phyloP scores from a whole-genome alignment of 1,140 invertebrate species.

The Cydia splendana region DNA sequence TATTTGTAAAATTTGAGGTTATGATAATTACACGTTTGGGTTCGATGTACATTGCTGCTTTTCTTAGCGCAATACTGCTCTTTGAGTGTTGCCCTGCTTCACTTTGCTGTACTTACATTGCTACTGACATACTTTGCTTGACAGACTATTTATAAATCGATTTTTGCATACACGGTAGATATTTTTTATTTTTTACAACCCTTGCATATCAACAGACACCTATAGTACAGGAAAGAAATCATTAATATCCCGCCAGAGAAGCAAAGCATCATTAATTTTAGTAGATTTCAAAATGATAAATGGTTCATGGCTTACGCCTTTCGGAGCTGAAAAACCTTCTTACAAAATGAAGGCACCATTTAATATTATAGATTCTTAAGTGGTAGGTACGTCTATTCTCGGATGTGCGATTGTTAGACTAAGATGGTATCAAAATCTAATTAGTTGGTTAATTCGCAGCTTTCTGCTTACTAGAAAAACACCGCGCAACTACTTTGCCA shows the following conservation, averaged over 20 bases:
- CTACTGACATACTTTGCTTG: no score
- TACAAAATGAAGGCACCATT: constrained; percentile 1
- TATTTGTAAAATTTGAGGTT: no score
- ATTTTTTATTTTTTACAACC: constrained; percentile 6
- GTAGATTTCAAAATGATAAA: constrained; percentile 30
- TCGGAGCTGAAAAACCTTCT: not conserved
- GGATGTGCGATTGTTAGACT: not conserved
- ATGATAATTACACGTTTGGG: no score
- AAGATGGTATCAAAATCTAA: not conserved
- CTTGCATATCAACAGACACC: not conserved
- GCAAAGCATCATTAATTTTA: constrained; percentile 32
- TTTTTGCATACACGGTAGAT: not conserved
- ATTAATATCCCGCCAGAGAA: constrained; percentile 12
- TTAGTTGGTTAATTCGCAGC: no score
- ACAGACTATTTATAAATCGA: no score
- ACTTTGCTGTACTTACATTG: no score
- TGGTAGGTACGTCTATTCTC: not conserved
- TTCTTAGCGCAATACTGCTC: no score
- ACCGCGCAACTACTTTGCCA: no score
- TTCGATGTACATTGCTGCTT: no score
- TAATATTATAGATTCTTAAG: constrained; percentile 11
- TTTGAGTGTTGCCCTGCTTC: no score
- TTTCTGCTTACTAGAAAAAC: no score
- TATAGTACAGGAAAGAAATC: constrained; percentile 6
- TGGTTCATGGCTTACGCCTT: constrained; percentile 24